Conservation (phyloP, 1,140 invertebrate genomes). For the Elysia chlorotica region DNA sequence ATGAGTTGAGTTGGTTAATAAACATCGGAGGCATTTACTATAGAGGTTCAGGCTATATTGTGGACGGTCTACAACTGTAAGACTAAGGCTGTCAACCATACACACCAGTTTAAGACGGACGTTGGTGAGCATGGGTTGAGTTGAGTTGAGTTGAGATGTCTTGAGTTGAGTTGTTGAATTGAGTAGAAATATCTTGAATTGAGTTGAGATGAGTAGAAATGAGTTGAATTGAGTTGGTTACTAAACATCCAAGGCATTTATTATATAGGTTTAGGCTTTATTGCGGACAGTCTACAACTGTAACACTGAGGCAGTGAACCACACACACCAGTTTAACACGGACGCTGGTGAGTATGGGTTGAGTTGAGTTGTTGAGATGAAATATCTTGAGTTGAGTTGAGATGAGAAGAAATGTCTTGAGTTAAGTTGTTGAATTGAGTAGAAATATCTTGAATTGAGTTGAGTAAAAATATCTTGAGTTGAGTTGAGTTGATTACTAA, state of each 20-base stretch:
- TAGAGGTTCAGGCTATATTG: conserved; percentile 15
- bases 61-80: conserved; percentile 56
- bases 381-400: background rate
- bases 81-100: conserved; percentile 45
- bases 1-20: background rate
- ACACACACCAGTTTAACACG: conserved; percentile 50
- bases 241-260: background rate
- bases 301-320: conserved; percentile 42
- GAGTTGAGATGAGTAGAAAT: background rate
- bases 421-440: background rate
- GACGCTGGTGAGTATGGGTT: conserved; percentile 37
- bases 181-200: background rate
- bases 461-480: too few species aligned
- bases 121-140: conserved; percentile 27
- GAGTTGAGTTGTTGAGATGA: background rate
- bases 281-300: conserved; percentile 57
- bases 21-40: background rate
- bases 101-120: conserved; percentile 46
- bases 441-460: background rate
- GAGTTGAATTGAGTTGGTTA: too few species aligned
- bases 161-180: background rate
- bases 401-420: background rate
- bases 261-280: background rate
- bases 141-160: background rate
- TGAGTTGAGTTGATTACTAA: too few species aligned